Percentiles rank a stretch among this genome's conserved stretches.
These are phyloP conservation scores for Microtus richardsoni DNA, from an alignment of 2,113 vertebrate genomes.

Conservation along the genomic window DNA sequence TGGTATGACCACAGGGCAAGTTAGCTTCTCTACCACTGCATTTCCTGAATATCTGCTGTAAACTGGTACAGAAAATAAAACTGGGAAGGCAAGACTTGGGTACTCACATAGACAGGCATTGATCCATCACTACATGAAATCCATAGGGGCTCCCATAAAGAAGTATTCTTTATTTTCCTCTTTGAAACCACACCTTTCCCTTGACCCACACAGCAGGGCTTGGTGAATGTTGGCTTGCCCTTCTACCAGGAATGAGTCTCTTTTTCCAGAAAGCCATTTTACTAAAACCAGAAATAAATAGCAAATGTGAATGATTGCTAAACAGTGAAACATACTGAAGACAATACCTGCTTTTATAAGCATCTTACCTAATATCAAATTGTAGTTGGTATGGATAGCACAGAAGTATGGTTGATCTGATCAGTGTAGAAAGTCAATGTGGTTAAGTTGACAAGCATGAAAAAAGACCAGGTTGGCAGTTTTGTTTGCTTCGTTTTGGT, in stretches of 20 bases:
- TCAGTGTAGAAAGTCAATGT: neutral
- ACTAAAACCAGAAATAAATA: conserved; percentile 35
- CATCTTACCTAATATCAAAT: accelerated
- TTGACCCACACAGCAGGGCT: neutral
- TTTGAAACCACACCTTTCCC: neutral
- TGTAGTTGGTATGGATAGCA: neutral
- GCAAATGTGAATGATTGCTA: neutral
- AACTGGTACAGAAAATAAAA: neutral
- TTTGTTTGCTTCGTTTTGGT: neutral
- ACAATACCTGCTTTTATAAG: neutral
- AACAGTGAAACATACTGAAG: neutral
- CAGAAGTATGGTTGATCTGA: neutral
- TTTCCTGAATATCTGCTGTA: neutral
- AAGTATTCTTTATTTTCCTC: neutral
- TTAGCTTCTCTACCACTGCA: neutral
- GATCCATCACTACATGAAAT: neutral
- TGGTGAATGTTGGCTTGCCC: neutral
- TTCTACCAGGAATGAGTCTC: neutral
- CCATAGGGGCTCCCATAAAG: neutral
- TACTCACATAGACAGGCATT: neutral
- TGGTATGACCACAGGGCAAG: neutral
- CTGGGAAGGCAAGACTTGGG: neutral
- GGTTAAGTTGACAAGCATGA: neutral
- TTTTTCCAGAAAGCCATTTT: neutral
- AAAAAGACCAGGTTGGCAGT: neutral